Evolutionary conservation across 2,797 vertebrate genomes (phyloP).

Genomic region (Typhlichthys eigenmanni): DNA sequence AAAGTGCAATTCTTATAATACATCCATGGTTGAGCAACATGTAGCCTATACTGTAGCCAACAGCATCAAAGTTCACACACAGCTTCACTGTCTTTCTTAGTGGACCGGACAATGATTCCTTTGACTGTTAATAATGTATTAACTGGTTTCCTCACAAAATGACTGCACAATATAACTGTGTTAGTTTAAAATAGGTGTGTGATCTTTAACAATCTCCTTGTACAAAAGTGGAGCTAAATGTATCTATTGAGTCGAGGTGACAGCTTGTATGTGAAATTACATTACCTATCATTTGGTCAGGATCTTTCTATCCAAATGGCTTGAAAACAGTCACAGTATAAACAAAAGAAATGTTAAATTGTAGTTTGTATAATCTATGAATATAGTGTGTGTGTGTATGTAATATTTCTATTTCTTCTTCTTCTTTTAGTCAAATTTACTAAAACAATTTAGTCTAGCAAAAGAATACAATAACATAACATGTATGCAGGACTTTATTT

Average conservation of each 20-base stretch:
- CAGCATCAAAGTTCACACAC: background rate
- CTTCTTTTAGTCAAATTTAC: too few species aligned
- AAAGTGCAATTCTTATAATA: too few species aligned
- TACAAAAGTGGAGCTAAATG: constrained; percentile 43
- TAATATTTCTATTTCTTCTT: too few species aligned
- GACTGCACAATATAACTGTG: constrained; percentile 33
- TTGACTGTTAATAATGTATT: constrained; percentile 6
- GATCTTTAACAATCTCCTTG: constrained; percentile 21
- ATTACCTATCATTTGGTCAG: constrained; percentile 8
- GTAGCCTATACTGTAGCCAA: background rate
- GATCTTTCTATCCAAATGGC: constrained; percentile 6
- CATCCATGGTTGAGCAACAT: background rate
- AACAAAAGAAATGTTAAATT: too few species aligned
- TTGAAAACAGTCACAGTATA: constrained; percentile 10
- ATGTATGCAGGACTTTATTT: too few species aligned
- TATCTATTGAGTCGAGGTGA: constrained; percentile 29
- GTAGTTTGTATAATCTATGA: too few species aligned
- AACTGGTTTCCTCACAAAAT: constrained; percentile 24
- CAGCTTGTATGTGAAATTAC: background rate
- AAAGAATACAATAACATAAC: too few species aligned
- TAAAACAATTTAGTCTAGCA: too few species aligned
- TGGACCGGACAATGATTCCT: background rate
- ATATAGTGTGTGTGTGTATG: too few species aligned
- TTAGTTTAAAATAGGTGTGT: constrained; percentile 31
- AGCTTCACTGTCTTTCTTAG: too few species aligned